Evolutionary conservation across 35 echinoderm and acorn worm species (phyloP), one percentile per base, ranked within the genome.

Genomic region (Heliocidaris tuberculata): DNA sequence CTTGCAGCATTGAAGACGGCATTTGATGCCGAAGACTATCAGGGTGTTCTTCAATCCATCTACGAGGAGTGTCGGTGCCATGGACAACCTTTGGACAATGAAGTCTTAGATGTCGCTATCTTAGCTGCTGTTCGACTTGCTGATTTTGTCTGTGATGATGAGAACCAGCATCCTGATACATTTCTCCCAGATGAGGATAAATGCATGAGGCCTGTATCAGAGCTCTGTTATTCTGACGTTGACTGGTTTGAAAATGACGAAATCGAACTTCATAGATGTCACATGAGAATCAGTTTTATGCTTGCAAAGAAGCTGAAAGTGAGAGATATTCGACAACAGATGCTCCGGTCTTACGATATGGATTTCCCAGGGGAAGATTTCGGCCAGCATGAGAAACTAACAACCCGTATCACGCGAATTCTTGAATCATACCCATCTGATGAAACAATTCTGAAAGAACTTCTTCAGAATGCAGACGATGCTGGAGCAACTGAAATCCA

Each of bases 301-400:
- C 60, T 94, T 13, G 94, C 96, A 52, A 35, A 31, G 2, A 15
- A 15, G 32, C 94, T 97, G 7, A 90, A 94, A 27, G 85, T 97
- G n/a, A 92, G 15, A 93, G 94, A 95, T 92, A 52, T 97, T 31
- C 56, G 96, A 47, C 90, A 52, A 56, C 94, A 94, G 50, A 2
- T 93, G 50, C 96, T 97, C 32, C 89, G 95, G 27, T 85, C 29
- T 9, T 96, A 96, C 85, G 89, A 86, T 6, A 54, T 50, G 7
- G 47, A 5, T 48, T 49, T 95, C 12, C 95, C 89, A 85, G 91
- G 95, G 31, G 86, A 30, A 89, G 94, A 32, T 29, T 97, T 95
- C 86, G 96, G 96, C 9, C 96, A 97, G 71, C 30, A 27, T 30
- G 93, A 97, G 92, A 92, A 97, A 93, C 86, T 97, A 30, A 94